Evolutionary conservation across 2,797 vertebrate species (phyloP), one percentile per base, ranked within the genome.

Genomic region (Falco concolor): DNA sequence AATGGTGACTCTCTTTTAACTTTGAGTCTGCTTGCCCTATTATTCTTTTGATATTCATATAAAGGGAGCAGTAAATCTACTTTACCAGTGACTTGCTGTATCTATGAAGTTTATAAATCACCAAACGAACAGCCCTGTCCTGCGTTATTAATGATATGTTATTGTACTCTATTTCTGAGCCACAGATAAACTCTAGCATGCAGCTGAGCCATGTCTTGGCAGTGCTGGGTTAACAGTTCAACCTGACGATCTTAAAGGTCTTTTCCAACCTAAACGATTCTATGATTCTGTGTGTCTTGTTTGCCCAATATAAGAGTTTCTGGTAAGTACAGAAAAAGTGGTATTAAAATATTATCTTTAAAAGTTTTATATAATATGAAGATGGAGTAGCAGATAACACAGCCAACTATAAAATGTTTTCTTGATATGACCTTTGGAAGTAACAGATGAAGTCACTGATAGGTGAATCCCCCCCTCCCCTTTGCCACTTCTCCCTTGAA

Each of bases 131-230:
- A 73, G 84, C 69, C 81, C 67, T 42, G 30, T 40, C 75, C 75
- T 89, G 90, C 61, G 87, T 87, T 92, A 92, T 89, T 91, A 81
- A 93, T 87, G 85, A 40, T 69, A 42, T 22, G 28, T 77, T 92
- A 89, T 84, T 84, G 8, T 20, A 24, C 63, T 28, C 54, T 64
- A 8, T 77, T 87, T 75, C 73, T 38, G 59, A 89, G 87, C 67
- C 40, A 23, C 40, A 44, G 78, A 79, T 50, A 69, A 90, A 76
- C 45, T 68, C 68, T 8, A n/a, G 16, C 61, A 11, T 23, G 61
- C 83, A 68, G 91, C 93, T 79, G 90, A 90, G 67, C 82, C 56
- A 18, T 13, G 44, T 44, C 44, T 44, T 44, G 44, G 44, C 44
- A 44, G 44, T 44, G 44, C 44, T 44, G 17, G 44, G 44, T 44